Evolutionary conservation across 2,797 vertebrate genomes (phyloP).

Genomic region (Anabacerthia variegaticeps): DNA sequence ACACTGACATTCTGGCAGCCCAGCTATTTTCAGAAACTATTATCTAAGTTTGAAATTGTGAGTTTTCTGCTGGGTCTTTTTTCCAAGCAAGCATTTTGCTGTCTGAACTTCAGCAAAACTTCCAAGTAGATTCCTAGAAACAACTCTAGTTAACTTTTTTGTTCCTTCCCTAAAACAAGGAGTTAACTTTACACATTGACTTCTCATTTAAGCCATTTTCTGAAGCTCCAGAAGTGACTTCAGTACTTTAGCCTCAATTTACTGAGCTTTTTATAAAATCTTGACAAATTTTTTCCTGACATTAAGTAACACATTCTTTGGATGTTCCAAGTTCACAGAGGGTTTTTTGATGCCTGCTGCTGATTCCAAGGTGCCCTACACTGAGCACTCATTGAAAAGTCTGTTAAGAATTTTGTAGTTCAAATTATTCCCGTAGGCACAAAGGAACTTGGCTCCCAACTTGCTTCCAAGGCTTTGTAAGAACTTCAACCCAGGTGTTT

Average conservation of each 20-base stretch:
- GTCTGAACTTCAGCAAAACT: slow-evolving; percentile 8
- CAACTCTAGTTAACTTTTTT: not conserved
- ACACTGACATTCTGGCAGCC: slow-evolving; percentile 12
- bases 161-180: not conserved
- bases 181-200: not conserved
- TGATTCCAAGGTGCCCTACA: not conserved
- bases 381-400: not conserved
- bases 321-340: not conserved
- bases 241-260: not conserved
- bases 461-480: not conserved
- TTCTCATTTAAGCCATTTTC: not conserved
- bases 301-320: not conserved
- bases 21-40: slow-evolving; percentile 50
- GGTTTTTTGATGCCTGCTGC: not conserved
- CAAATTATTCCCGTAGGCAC: not conserved
- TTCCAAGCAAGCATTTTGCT: not conserved
- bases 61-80: slow-evolving; percentile 21
- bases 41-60: slow-evolving; percentile 35
- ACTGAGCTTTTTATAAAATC: slow-evolving; percentile 16
- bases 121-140: not conserved
- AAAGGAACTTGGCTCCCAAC: not conserved
- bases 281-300: not conserved
- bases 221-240: not conserved
- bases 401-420: not conserved
- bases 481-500: rapidly evolving